Conservation (phyloP, 2,113 vertebrate species). For the Callionymus lyra region DNA sequence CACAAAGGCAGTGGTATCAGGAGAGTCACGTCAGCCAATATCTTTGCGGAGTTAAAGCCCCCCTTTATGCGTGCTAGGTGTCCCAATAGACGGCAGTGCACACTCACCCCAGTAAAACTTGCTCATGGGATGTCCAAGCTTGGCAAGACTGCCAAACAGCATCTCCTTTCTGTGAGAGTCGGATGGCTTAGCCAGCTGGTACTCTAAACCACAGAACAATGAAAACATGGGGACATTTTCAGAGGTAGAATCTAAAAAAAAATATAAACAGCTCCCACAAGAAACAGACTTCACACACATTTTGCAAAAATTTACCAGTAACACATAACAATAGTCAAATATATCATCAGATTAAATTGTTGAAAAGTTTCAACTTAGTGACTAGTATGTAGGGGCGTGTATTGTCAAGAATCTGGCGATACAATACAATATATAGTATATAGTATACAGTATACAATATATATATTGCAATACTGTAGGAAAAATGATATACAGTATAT, state of each 20-base stretch:
- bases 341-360: too few species aligned
- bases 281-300: too few species aligned
- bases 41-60: neutral
- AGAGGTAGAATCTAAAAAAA: neutral
- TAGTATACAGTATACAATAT: too few species aligned
- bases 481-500: too few species aligned
- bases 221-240: slow-evolving; percentile 1
- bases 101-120: slow-evolving; percentile 96
- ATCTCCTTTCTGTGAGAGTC: slow-evolving; percentile 95
- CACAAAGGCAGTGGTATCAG: slow-evolving; percentile 12
- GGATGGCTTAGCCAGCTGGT: slow-evolving; percentile 88
- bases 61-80: slow-evolving; percentile 17
- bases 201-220: slow-evolving; percentile 67
- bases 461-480: too few species aligned
- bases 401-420: too few species aligned
- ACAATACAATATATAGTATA: too few species aligned
- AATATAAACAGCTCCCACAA: too few species aligned
- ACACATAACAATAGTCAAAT: too few species aligned
- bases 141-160: slow-evolving; percentile 94
- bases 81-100: slow-evolving; percentile 36
- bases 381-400: too few species aligned
- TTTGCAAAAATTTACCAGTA: too few species aligned
- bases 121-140: slow-evolving; percentile 89
- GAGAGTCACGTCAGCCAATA: neutral
- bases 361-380: too few species aligned